A percentile compares a stretch with the other conserved stretches of the same genome.
These are phyloP conservation scores for Mormyrus lacerda DNA, from an alignment of 2,113 vertebrate species.

Conservation along the genomic window DNA sequence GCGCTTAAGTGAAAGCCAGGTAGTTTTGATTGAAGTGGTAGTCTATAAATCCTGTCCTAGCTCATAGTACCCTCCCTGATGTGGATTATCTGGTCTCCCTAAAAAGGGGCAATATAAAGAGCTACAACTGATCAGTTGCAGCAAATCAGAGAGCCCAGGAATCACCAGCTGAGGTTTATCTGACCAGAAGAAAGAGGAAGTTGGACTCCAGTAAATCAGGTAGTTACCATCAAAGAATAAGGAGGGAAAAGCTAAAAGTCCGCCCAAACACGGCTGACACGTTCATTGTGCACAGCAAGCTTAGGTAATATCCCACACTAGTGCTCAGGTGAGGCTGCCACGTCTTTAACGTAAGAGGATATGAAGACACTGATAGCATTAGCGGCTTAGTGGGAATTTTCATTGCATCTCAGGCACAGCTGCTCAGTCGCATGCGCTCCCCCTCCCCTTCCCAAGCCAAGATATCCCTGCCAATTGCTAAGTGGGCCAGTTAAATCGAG, in stretches of 20 bases:
- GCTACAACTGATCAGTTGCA: background rate
- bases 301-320: background rate
- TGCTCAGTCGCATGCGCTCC: background rate
- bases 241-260: background rate
- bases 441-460: background rate
- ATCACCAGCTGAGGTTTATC: background rate
- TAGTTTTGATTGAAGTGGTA: background rate
- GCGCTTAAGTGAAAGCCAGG: background rate
- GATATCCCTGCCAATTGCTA: background rate
- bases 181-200: background rate
- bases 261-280: background rate
- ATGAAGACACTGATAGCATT: background rate
- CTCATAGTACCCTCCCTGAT: background rate
- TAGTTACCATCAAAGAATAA: background rate
- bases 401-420: background rate
- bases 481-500: slow-evolving; percentile 12
- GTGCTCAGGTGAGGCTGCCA: background rate
- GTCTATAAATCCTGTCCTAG: background rate
- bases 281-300: background rate
- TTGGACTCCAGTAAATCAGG: background rate
- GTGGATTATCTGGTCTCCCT: background rate
- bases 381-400: background rate
- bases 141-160: background rate
- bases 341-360: background rate
- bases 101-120: background rate